Conservation (phyloP, 2,113 vertebrate genomes). For the Cairina moschata region DNA sequence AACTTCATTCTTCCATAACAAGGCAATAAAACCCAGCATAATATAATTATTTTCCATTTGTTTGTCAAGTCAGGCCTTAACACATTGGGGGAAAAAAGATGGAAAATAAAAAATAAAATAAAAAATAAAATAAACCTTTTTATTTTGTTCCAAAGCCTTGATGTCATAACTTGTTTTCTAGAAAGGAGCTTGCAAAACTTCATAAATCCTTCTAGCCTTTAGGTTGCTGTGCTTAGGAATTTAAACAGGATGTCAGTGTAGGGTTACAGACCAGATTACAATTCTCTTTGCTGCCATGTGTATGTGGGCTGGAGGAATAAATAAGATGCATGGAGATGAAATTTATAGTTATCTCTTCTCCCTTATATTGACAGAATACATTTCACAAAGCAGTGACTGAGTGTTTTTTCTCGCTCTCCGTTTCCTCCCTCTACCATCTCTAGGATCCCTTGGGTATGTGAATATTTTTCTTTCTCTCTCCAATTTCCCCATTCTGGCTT, state of each 20-base stretch:
- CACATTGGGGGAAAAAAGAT: constrained; percentile 12
- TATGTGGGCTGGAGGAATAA: constrained; percentile 17
- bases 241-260: constrained; percentile 1
- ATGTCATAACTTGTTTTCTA: constrained; percentile 29
- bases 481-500: constrained; percentile 5
- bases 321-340: constrained; percentile 27
- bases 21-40: constrained; percentile 54
- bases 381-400: not conserved
- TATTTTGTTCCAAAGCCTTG: constrained; percentile 58
- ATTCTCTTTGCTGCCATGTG: constrained; percentile 23
- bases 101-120: not conserved
- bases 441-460: not conserved
- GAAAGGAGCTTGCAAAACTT: not conserved
- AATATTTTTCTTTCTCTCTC: constrained; percentile 16
- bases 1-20: constrained; percentile 64
- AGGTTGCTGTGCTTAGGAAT: not conserved
- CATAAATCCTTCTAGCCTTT: not conserved
- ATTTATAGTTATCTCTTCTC: constrained; percentile 16
- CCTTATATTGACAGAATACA: constrained; percentile 28
- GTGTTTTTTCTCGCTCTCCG: not conserved
- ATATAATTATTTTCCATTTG: constrained; percentile 71
- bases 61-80: constrained; percentile 58
- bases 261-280: constrained; percentile 30
- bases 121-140: not conserved
- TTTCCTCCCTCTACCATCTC: not conserved